Evolutionary conservation across 53 echinoderm and acorn worm species (phyloP), one percentile per base, ranked within the genome.

Genomic region (Mesocentrotus franciscanus): DNA sequence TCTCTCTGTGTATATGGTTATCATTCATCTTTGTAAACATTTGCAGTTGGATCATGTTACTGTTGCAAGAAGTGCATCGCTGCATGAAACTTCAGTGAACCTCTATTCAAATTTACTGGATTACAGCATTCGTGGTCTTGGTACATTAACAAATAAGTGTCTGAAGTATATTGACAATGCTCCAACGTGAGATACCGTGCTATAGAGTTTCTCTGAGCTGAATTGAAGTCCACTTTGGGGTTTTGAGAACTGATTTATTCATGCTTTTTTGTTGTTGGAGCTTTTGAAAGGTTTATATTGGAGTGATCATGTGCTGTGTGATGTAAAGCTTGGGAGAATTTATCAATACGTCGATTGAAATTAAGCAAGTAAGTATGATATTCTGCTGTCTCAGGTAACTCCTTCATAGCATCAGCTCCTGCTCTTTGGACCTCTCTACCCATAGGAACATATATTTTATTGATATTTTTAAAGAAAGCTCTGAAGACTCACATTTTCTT

Each of bases 21-120:
- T 10, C 29, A 29, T 58, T 58, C n/a, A 57, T 85, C 58, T 58
- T 56, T 57, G 56, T 57, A 85, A 56, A 85, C 24, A 85, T 57
- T 57, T 26, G 58, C 85, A 85, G n/a, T 85, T 58, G 87, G 87
- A 87, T 87, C 58, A 87, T 34, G 29, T 87, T 58, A 57, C 58
- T 87, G 33, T 87, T 8, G 56, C 58, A 87, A 87, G 87, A 58
- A 87, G 87, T 87, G 29, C 87, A n/a, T 58, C n/a, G 58, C 26
- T 87, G 26, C 56, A 57, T 87, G 26, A 22, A n/a, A 56, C 55
- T 7, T 27, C 22, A 18, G 14, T 85, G 85, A 85, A 22, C 18
- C 56, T 49, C 59, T 10, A 87, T 58, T 58, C 17, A 87, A 87
- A 58, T 57, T 34, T 87, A 87, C 57, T 87, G 87, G 87, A 87